These are phyloP conservation scores for Thelohanellus kitauei DNA, from an alignment of 30 jellyfish, hydroid and myxozoan genomes.

Conservation along the genomic window DNA sequence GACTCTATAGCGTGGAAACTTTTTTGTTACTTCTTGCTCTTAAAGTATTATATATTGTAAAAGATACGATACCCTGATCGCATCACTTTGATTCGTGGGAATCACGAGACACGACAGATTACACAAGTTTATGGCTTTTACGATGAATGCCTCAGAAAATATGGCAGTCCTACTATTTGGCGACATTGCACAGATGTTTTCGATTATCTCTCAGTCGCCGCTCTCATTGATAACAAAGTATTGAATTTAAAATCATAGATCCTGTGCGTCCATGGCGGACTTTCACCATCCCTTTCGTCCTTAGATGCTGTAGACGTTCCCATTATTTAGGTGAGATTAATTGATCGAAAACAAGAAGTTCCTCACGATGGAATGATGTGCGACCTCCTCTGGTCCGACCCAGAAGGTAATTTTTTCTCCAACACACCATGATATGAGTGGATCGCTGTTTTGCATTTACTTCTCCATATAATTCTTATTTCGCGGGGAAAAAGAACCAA, in stretches of 20 bases:
- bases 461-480: too few species aligned
- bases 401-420: slow-evolving; percentile 40
- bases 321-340: slow-evolving; percentile 33
- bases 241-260: slow-evolving; percentile 9
- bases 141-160: slow-evolving; percentile 89
- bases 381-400: slow-evolving; percentile 88
- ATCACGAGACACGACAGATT: slow-evolving; percentile 78
- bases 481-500: too few species aligned
- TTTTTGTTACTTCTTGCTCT: slow-evolving; percentile 38
- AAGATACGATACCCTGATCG: slow-evolving; percentile 72
- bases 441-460: not conserved
- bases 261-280: slow-evolving; percentile 92
- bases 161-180: slow-evolving; percentile 89
- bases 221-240: slow-evolving; percentile 79
- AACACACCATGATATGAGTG: too few species aligned
- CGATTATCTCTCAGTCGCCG: slow-evolving; percentile 70
- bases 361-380: slow-evolving; percentile 99
- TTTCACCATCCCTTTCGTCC: slow-evolving; percentile 53
- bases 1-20: slow-evolving; percentile 91
- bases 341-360: slow-evolving; percentile 76
- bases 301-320: slow-evolving; percentile 17
- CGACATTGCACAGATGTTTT: slow-evolving; percentile 83
- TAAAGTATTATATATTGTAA: slow-evolving; percentile 17
- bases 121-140: slow-evolving; percentile 92
- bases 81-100: slow-evolving; percentile 56